Conservation (phyloP, 64 coral and sea anemone genomes). For the Platygyra sinensis region DNA sequence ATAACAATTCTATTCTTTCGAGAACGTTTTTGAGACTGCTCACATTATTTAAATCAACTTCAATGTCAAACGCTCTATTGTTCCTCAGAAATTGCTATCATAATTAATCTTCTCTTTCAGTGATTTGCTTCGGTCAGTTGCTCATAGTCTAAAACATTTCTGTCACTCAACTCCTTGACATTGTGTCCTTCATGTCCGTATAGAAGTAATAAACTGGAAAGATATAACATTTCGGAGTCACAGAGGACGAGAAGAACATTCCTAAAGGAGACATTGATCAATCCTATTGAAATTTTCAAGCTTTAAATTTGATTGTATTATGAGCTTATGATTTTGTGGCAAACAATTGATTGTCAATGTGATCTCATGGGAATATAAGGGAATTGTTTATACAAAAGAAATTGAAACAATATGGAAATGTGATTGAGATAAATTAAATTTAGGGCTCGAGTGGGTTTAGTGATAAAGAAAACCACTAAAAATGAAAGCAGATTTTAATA, state of each 20-base stretch:
- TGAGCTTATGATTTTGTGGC: too few species aligned
- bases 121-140: background rate
- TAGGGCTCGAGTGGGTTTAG: background rate
- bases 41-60: background rate
- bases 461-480: background rate
- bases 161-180: background rate
- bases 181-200: background rate
- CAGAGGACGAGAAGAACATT: background rate
- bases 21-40: background rate
- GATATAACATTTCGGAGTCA: background rate
- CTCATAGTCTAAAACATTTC: background rate
- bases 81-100: background rate
- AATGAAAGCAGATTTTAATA: background rate
- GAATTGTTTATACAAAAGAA: background rate
- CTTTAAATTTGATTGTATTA: too few species aligned
- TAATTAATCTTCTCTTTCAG: background rate
- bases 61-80: slow-evolving; percentile 21
- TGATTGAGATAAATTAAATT: slow-evolving; percentile 3
- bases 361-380: background rate
- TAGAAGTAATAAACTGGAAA: background rate
- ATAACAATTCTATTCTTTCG: slow-evolving; percentile 20
- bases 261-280: background rate
- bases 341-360: too few species aligned
- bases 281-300: too few species aligned
- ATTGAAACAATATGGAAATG: background rate